These are phyloP conservation scores for Caenorhabditis sp. DNA, from an alignment of 2,888 invertebrate species.

Conservation along the genomic window DNA sequence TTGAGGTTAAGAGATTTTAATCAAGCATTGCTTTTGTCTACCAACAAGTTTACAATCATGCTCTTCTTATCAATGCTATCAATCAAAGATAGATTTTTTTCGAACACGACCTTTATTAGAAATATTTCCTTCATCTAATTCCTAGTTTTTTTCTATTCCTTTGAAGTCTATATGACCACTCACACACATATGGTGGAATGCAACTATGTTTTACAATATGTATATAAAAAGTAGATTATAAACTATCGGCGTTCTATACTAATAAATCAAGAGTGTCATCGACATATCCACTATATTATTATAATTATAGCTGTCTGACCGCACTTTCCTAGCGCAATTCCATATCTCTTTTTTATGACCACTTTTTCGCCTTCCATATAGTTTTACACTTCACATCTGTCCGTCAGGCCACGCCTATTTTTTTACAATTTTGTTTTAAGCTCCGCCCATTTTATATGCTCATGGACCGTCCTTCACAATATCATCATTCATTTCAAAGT, in stretches of 20 bases:
- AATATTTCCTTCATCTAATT: no score
- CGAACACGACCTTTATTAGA: no score
- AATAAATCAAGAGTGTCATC: neutral
- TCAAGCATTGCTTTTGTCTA: no score
- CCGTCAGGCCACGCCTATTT: neutral
- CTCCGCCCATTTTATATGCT: slow-evolving; percentile 10
- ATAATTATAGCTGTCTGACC: neutral
- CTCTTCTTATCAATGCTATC: no score
- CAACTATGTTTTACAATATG: no score
- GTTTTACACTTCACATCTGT: neutral
- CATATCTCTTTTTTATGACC: neutral
- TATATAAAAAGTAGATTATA: neutral
- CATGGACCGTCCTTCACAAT: neutral
- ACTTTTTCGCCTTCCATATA: neutral
- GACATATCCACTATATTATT: neutral
- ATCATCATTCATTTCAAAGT: neutral
- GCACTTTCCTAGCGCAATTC: neutral
- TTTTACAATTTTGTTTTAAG: neutral
- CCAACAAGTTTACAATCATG: no score
- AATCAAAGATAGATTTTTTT: no score
- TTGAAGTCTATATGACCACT: no score
- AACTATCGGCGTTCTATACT: neutral
- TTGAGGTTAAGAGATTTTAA: no score
- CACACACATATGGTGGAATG: no score
- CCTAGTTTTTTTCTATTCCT: no score